phyloP scores from a whole-genome alignment of 2,888 invertebrate genomes.

The Idaea biselata region DNA sequence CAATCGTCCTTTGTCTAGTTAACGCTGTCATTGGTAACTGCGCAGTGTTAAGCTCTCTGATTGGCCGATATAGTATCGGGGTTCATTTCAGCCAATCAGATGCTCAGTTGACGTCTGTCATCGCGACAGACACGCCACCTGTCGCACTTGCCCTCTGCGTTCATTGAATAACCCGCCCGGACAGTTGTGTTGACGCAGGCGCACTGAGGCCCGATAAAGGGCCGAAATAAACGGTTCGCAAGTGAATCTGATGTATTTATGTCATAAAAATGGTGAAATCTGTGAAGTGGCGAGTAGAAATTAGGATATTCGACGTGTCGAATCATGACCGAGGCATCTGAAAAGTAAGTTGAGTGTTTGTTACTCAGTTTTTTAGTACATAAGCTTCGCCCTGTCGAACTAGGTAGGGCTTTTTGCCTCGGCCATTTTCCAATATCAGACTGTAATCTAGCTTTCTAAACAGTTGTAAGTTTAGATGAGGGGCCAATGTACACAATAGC shows the following conservation, averaged over 20 bases:
- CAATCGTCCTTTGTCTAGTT: conserved; percentile 34
- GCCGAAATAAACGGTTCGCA: conserved; percentile 75
- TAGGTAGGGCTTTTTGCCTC: conserved; percentile 72
- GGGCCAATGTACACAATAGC: conserved; percentile 4
- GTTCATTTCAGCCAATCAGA: conserved; percentile 48
- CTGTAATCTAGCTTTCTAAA: conserved; percentile 47
- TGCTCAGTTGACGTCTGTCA: conserved; percentile 35
- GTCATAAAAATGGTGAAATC: conserved; percentile 91
- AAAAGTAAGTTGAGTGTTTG: conserved; percentile 86
- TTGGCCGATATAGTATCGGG: conserved; percentile 48
- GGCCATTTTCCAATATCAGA: conserved; percentile 72
- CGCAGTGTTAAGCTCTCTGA: conserved; percentile 37
- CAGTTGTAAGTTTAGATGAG: conserved; percentile 26
- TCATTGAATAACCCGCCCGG: conserved; percentile 76
- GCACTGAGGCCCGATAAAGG: conserved; percentile 79
- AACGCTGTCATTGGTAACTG: conserved; percentile 49
- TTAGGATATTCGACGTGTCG: conserved; percentile 91
- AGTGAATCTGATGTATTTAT: conserved; percentile 86
- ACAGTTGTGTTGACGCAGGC: conserved; percentile 75
- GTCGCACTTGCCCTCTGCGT: conserved; percentile 63
- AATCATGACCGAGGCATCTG: conserved; percentile 95
- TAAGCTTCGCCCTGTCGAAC: conserved; percentile 62
- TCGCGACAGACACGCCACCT: conserved; percentile 73
- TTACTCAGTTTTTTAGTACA: conserved; percentile 53
- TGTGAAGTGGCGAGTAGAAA: conserved; percentile 90